Conservation (phyloP, 2,888 invertebrate species). For the Carterocephalus palaemon region DNA sequence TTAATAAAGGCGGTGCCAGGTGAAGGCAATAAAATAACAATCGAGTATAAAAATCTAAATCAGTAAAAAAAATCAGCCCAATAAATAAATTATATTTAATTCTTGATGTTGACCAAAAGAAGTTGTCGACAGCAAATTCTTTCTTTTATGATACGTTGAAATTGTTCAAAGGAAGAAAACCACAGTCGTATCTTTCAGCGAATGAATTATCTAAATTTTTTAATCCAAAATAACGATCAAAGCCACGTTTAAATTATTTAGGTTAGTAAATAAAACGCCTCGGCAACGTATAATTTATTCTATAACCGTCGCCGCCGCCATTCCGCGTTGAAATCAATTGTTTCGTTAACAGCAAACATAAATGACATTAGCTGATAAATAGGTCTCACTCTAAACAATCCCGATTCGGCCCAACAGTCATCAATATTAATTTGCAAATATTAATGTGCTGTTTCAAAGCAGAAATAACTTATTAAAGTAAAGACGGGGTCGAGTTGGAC, state of each 20-base stretch:
- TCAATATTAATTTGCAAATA: constrained; percentile 33
- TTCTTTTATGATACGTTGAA: too few relatives aligned
- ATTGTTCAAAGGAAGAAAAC: too few relatives aligned
- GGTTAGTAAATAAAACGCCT: neutral
- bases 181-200: too few relatives aligned
- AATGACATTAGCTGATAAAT: constrained; percentile 18
- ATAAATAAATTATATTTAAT: too few relatives aligned
- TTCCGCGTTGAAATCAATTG: constrained; percentile 13
- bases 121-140: too few relatives aligned
- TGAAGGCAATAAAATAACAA: too few relatives aligned
- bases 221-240: neutral
- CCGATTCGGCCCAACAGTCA: constrained; percentile 27
- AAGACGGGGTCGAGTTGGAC: constrained; percentile 24
- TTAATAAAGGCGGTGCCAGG: too few relatives aligned
- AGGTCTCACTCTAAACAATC: constrained; percentile 28
- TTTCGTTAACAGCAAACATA: constrained; percentile 7
- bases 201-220: too few relatives aligned
- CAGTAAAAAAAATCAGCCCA: too few relatives aligned
- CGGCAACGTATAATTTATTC: constrained; percentile 6
- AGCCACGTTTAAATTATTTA: constrained; percentile 1
- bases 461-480: constrained; percentile 28
- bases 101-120: too few relatives aligned
- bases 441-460: constrained; percentile 25
- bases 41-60: too few relatives aligned
- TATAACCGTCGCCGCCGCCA: constrained; percentile 3